Evolutionary conservation across 2,113 vertebrate species (phyloP), one percentile per base, ranked within the genome.

Genomic region (Delphinapterus leucas): DNA sequence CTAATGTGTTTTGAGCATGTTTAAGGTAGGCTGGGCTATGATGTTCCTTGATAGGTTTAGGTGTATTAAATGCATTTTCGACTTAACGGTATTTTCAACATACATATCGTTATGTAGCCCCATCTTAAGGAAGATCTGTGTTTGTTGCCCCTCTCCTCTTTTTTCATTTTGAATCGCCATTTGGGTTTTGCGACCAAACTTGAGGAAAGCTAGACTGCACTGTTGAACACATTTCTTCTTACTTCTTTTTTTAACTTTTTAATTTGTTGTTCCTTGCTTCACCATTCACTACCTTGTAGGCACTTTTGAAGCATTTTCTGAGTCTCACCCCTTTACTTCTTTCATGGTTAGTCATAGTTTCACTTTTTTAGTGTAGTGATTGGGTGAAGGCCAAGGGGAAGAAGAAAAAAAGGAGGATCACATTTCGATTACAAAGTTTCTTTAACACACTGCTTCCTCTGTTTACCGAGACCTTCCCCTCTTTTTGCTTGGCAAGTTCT

Each of bases 391-490:
- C 77, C 36, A 65, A 70, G 36, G 13, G n/a, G 86, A 93, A 49
- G 58, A 49, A 41, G 80, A 91, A 31, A 71, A 61, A 71, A 90
- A 70, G 12, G 74, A 73, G 47, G n/a, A 25, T 91, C 73, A 44
- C 58, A 20, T 82, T 83, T 96, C 77, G 47, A 86, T 97, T 81
- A 79, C 82, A 68, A 23, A 68, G 68, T 86, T 81, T 93, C 65
- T 74, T 88, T 67, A 82, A 77, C 74, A 83, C 36, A 10, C 14
- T 28, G 26, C 67, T 67, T 65, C 38, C 79, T 92, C 28, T 94
- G 25, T 91, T 12, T 47, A 14, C 20, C 82, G 33, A 92, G 61
- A 28, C 65, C 55, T 77, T 77, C 65, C 67, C 80, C 65, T 86
- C 47, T 68, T 55, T 67, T 80, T 88, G 36, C 33, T 47, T 82